phyloP scores from a whole-genome alignment of 2,113 vertebrate genomes.

The Sarotherodon lohbergeri region DNA sequence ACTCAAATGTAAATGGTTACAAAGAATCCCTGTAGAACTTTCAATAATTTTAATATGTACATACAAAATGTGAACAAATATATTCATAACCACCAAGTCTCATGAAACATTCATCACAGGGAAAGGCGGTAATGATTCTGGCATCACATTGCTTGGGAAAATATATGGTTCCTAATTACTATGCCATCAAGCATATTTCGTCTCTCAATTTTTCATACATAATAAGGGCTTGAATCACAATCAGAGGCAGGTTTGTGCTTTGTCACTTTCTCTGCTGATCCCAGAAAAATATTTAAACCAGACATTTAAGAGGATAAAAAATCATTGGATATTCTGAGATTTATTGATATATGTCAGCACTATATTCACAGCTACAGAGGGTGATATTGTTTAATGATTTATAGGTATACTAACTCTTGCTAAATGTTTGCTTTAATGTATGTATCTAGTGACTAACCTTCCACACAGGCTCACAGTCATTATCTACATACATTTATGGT shows the following conservation, averaged over 20 bases:
- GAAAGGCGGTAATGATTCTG: slow-evolving; percentile 43
- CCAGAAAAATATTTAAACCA: neutral
- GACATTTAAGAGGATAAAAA: neutral
- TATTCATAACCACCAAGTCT: slow-evolving; percentile 47
- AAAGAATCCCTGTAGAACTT: slow-evolving; percentile 14
- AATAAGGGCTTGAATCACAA: slow-evolving; percentile 37
- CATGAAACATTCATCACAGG: slow-evolving; percentile 59
- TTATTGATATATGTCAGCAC: neutral
- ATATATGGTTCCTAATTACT: slow-evolving; percentile 59
- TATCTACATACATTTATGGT: neutral
- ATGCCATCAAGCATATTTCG: slow-evolving; percentile 48
- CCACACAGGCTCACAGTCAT: neutral
- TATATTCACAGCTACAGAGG: neutral
- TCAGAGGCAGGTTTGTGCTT: neutral
- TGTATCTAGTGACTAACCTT: neutral
- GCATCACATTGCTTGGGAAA: slow-evolving; percentile 25
- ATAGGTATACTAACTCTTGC: neutral
- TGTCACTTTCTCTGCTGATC: neutral
- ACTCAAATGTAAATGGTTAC: neutral
- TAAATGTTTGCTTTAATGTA: neutral
- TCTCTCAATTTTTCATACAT: slow-evolving; percentile 28
- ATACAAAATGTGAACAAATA: slow-evolving; percentile 56
- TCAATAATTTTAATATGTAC: slow-evolving; percentile 40
- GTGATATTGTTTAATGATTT: neutral
- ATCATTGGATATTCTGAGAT: neutral